These are phyloP conservation scores for Myoxocephalus aenaeus DNA, from an alignment of 2,797 vertebrate genomes.

Conservation along the genomic window DNA sequence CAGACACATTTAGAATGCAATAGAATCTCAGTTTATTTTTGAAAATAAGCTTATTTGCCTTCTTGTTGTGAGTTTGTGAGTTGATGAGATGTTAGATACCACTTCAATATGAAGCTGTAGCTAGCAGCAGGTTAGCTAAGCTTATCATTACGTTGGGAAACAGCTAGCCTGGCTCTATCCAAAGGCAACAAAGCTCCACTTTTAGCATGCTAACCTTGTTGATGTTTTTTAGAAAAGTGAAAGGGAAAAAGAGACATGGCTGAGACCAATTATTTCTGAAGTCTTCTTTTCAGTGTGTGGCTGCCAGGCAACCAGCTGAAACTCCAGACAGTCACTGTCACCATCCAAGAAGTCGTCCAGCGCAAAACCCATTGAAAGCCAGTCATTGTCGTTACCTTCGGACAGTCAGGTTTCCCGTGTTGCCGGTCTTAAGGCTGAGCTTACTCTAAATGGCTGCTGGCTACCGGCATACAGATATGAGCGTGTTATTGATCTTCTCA, in stretches of 20 bases:
- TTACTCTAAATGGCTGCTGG: not conserved
- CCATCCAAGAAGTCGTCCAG: not conserved
- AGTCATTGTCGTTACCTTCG: not conserved
- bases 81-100: not conserved
- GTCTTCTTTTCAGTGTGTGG: not conserved
- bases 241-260: not conserved
- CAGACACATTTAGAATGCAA: not conserved
- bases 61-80: not conserved
- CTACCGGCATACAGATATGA: constrained; percentile 1
- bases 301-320: not conserved
- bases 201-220: not conserved
- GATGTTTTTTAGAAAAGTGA: not conserved
- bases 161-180: not conserved
- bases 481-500: constrained; percentile 12
- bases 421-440: not conserved
- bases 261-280: not conserved
- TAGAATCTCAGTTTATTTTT: not conserved
- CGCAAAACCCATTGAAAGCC: not conserved
- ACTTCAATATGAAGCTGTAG: not conserved
- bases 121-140: not conserved
- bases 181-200: not conserved
- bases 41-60: not conserved
- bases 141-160: not conserved
- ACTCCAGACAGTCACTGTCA: constrained; percentile 2
- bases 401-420: not conserved